Evolutionary conservation across 2,113 vertebrate genomes (phyloP), one percentile per base, ranked within the genome.

Genomic region (Austrofundulus limnaeus): DNA sequence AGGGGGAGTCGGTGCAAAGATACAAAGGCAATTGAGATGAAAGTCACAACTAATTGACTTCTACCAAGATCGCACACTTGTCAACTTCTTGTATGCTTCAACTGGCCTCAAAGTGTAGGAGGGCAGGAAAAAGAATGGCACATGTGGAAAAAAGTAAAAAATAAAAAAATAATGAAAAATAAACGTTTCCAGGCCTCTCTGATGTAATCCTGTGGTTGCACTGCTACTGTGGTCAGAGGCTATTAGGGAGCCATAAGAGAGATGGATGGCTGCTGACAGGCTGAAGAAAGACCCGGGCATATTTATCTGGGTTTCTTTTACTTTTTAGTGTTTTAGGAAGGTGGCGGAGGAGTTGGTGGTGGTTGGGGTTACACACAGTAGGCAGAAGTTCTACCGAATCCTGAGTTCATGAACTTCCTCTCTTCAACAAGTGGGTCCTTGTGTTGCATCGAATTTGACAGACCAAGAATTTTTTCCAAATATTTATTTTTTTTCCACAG

Each of bases 171-270:
- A 61, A 73, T 51, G 17, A 34, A 62, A 72, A 63, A 63, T 11
- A 53, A 75, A 78, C 67, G 76, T 85, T 85, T 84, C 83, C 83
- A 85, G 68, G 54, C 55, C 7, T 28, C 73, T 75, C 42, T 78
- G 72, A 82, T 73, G 77, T 73, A 68, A 81, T 74, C 72, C 66
- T 82, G 81, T 16, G 53, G 70, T 72, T 71, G 47, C 50, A 79
- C 69, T 70, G 24, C 75, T 25, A 66, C 77, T 84, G 77, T 53
- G 82, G 85, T 85, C 80, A 67, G 48, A 83, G 54, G 66, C 77
- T 81, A 86, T 87, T 85, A 88, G 64, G 75, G 85, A 79, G 64
- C 78, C 73, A 84, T 87, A 77, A 87, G 81, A 86, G 82, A 90
- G 82, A 89, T 19, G 63, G 65, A 86, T 84, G 71, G 66, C 77